Base-by-base conservation (phyloP, 2,888 invertebrate genomes). In the Drosophila quinaria region DNA sequence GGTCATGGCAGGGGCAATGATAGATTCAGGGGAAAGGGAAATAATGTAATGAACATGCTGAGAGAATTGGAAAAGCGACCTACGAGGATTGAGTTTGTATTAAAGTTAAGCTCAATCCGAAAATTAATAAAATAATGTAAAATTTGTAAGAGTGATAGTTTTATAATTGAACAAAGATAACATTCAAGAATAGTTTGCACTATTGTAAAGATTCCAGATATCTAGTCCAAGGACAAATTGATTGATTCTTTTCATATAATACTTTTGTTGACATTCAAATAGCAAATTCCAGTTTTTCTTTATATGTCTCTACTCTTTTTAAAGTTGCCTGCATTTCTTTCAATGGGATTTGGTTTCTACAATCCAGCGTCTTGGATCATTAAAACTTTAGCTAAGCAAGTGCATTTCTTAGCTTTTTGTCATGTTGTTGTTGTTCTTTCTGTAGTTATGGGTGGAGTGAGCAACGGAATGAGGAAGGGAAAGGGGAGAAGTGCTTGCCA, bases 331-430 rank as follows among this genome's bases (percentile, higher is more conserved):
- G 25, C 19, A 61, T 59, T 42, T 66, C 13, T 17, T 39, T 19
- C 44, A 62, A 66, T 49, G 46, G 47, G 51, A 60, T 67, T 60
- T 42, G 35, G 37, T 52, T 74, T 71, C 55, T 35, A 62, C 59
- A 39, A 62, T 54, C 37, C 22, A 72, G 35, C 59, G 42, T 64
- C 73, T 76, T 65, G 81, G 69, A 85, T 85, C 81, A 82, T 83
- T 85, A 85, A 83, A 85, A 83, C 74, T 83, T 83, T 83, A 33
- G 80, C 82, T 67, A 49, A 76, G 78, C 76, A 78, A 82, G 76
- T 74, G 80, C 77, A 80, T 60, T 73, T 67, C 61, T 58, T 50
- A 41, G 44, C 59, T 62, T 56, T 41, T 56, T 55, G 39, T 33
- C 22, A 25, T 42, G 8, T 39, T 49, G 25, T 46, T 39, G 19